A percentile compares a stretch with the other conserved stretches of the same genome.
These are phyloP conservation scores for Mixornis gularis DNA, from an alignment of 2,113 vertebrate species.

Conservation along the genomic window DNA sequence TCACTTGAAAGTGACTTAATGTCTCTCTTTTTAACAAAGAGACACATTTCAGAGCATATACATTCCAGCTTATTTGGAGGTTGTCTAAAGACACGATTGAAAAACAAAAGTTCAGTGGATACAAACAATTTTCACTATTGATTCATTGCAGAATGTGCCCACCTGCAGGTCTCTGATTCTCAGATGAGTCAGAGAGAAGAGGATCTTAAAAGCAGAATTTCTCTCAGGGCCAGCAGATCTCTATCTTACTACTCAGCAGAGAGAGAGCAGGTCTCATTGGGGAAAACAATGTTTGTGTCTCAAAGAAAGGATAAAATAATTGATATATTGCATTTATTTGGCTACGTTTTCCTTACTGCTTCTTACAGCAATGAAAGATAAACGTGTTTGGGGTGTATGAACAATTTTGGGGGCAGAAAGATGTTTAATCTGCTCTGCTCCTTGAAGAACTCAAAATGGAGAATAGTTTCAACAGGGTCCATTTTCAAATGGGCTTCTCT, in stretches of 20 bases:
- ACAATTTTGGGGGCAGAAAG: background rate
- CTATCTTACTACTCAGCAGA: background rate
- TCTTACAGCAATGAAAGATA: background rate
- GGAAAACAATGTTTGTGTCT: background rate
- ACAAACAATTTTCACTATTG: background rate
- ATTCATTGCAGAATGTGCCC: background rate
- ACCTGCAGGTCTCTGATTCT: background rate
- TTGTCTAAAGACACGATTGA: background rate
- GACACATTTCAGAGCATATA: background rate
- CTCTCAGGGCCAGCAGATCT: background rate
- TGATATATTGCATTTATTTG: background rate
- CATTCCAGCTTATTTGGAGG: background rate
- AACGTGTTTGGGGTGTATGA: background rate
- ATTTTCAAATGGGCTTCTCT: background rate
- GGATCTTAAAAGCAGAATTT: background rate
- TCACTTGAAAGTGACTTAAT: background rate
- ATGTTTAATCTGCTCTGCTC: background rate
- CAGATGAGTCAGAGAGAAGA: background rate
- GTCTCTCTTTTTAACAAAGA: background rate
- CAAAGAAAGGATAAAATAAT: background rate
- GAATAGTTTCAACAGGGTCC: background rate
- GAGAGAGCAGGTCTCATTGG: background rate
- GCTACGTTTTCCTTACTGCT: background rate
- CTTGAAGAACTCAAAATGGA: background rate
- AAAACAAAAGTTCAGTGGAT: background rate